Conservation (phyloP, 2,797 vertebrate species). For the Lates japonicus region DNA sequence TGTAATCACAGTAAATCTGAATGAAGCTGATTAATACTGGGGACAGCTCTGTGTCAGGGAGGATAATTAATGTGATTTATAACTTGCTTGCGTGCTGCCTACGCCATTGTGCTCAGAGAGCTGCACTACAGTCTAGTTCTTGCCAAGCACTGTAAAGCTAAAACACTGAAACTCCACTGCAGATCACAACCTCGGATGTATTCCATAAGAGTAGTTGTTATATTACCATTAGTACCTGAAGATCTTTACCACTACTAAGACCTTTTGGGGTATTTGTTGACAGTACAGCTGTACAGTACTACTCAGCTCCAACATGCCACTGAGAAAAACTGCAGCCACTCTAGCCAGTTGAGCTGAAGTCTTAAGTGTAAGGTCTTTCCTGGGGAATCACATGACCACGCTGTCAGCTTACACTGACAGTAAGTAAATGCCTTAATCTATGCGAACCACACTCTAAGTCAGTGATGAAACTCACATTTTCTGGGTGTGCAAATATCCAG, state of each 20-base stretch:
- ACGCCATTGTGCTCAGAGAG: conserved; percentile 18
- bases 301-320: conserved; percentile 17
- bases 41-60: conserved; percentile 51
- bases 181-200: conserved; percentile 6
- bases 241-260: not conserved
- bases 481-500: conserved; percentile 35
- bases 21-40: conserved; percentile 67
- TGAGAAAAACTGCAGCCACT: conserved; percentile 5
- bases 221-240: conserved; percentile 2
- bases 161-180: conserved; percentile 17
- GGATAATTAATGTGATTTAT: conserved; percentile 66
- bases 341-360: conserved; percentile 25
- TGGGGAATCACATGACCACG: conserved; percentile 49
- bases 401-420: conserved; percentile 50
- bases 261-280: not conserved
- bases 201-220: not conserved
- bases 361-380: conserved; percentile 39
- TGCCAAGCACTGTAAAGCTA: conserved; percentile 30
- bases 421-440: conserved; percentile 38
- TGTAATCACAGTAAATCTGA: conserved; percentile 73
- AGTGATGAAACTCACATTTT: conserved; percentile 68
- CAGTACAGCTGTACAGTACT: not conserved
- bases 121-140: conserved; percentile 12
- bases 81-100: conserved; percentile 26
- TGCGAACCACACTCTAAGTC: conserved; percentile 41